phyloP scores from a whole-genome alignment of 2,113 vertebrate species.

The Actenoides hombroni region DNA sequence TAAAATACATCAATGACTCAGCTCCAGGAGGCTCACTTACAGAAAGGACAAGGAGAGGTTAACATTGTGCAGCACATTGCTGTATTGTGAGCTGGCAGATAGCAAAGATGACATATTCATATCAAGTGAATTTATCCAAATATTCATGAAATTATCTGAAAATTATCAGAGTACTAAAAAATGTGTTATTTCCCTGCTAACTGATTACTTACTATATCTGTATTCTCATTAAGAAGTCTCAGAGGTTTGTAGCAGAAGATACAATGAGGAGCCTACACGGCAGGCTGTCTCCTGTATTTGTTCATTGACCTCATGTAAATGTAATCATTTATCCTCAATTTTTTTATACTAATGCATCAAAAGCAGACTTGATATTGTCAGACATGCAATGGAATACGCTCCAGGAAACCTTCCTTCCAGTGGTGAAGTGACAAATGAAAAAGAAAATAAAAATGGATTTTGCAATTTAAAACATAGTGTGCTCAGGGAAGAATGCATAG shows the following conservation, averaged over 20 bases:
- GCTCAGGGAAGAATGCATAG: slow-evolving; percentile 18
- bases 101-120: not conserved
- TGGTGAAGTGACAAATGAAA: slow-evolving; percentile 66
- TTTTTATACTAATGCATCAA: slow-evolving; percentile 60
- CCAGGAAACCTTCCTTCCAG: slow-evolving; percentile 62
- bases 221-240: slow-evolving; percentile 20
- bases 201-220: not conserved
- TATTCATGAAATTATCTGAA: not conserved
- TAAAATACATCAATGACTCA: not conserved
- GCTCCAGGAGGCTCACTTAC: not conserved
- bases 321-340: slow-evolving; percentile 76
- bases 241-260: not conserved
- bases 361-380: slow-evolving; percentile 60
- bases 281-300: slow-evolving; percentile 14
- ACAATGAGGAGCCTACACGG: not conserved
- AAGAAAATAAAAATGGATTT: slow-evolving; percentile 69
- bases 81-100: not conserved
- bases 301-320: slow-evolving; percentile 73
- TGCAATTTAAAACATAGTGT: slow-evolving; percentile 57
- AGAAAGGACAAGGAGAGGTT: not conserved
- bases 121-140: not conserved
- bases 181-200: not conserved
- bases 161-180: not conserved
- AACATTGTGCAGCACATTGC: not conserved
- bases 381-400: slow-evolving; percentile 28